Percentiles rank a stretch among this genome's conserved stretches.
Conservation (phyloP, 2,797 vertebrate species). For the Cuniculus paca region DNA sequence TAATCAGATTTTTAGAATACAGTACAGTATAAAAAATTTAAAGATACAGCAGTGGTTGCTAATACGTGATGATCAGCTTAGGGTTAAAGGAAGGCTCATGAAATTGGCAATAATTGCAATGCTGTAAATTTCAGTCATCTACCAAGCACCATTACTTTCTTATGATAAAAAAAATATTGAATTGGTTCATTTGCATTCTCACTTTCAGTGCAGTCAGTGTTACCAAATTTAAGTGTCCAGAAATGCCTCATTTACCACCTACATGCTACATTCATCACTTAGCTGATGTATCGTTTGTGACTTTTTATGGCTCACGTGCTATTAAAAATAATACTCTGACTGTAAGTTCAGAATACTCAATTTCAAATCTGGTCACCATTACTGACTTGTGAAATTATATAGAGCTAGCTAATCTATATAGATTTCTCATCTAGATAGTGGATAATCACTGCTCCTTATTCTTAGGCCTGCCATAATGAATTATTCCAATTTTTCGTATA, state of each 20-base stretch:
- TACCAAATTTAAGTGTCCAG: not conserved
- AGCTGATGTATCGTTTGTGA: not conserved
- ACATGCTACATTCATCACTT: not conserved
- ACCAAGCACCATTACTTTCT: not conserved
- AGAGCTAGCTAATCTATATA: not conserved
- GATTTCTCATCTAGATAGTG: not conserved
- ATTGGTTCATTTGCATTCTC: not conserved
- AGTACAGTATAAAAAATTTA: not conserved
- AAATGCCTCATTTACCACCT: not conserved
- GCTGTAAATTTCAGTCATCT: not conserved
- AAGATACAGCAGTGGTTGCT: not conserved
- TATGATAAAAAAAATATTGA: not conserved
- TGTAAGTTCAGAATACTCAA: not conserved
- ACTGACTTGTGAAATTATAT: not conserved
- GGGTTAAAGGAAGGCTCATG: not conserved
- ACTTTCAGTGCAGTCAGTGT: accelerated
- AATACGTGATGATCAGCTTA: not conserved
- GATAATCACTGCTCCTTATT: not conserved
- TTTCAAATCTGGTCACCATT: not conserved
- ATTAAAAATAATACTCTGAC: not conserved
- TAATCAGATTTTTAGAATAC: not conserved
- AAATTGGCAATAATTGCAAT: not conserved
- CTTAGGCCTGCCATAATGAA: not conserved
- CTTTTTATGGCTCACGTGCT: not conserved
- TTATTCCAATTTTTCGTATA: not conserved